Conservation (phyloP, 2,888 invertebrate species). For the Caenorhabditis imperialis region DNA sequence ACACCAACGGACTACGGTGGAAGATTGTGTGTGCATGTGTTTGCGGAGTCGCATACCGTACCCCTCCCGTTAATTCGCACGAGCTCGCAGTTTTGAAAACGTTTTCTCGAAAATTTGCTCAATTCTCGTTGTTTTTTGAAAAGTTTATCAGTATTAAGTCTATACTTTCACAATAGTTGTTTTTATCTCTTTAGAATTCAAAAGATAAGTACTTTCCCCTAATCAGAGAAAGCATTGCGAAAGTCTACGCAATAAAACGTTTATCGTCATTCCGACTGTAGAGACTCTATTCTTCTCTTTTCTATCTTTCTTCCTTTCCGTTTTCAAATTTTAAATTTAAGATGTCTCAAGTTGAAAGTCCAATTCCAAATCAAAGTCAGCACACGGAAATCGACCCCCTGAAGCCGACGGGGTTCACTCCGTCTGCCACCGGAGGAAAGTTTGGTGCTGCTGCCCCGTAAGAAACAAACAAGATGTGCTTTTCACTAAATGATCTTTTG, state of each 20-base stretch:
- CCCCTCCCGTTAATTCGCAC: neutral
- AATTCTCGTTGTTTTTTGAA: no score
- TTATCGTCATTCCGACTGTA: no score
- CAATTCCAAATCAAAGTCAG: no score
- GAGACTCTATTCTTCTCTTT: no score
- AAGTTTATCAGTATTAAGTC: no score
- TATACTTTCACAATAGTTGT: no score
- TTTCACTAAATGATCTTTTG: neutral
- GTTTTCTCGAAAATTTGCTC: no score
- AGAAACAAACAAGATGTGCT: neutral
- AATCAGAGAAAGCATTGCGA: conserved; percentile 17
- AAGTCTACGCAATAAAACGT: conserved; percentile 22
- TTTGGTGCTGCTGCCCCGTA: conserved; percentile 31
- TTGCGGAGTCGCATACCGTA: conserved; percentile 49
- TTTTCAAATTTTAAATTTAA: conserved; percentile 4
- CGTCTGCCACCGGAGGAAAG: conserved; percentile 15
- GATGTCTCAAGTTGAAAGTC: conserved; percentile 25
- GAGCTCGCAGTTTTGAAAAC: no score
- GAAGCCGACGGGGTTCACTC: conserved; percentile 15
- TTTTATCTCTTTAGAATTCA: no score
- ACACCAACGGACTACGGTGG: conserved; percentile 21
- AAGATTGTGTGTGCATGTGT: conserved; percentile 17
- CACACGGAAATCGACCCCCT: neutral
- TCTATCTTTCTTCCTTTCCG: no score
- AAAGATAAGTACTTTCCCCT: no score